phyloP scores from a whole-genome alignment of 1,140 invertebrate genomes.

The Hyles euphorbiae region DNA sequence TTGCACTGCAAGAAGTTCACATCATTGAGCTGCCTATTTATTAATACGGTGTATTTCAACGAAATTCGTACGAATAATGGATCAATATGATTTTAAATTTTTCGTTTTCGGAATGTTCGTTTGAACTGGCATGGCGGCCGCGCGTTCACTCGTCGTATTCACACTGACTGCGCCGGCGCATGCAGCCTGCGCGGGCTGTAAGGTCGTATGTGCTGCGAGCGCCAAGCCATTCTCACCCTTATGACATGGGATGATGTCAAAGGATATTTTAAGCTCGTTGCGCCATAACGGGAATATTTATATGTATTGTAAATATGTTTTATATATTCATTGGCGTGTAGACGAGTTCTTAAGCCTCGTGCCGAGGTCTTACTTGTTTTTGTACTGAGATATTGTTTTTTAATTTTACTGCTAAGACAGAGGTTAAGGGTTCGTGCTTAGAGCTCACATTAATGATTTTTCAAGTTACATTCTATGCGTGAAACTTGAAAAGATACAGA shows the following conservation, averaged over 20 bases:
- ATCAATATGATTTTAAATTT: conserved; percentile 5
- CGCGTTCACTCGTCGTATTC: conserved; percentile 41
- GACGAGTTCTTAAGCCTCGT: too few relatives aligned
- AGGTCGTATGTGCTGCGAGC: conserved; percentile 40
- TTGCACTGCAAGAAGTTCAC: conserved; percentile 41
- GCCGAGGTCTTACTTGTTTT: too few relatives aligned
- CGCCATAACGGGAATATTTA: conserved; percentile 41
- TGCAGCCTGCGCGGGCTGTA: conserved; percentile 29
- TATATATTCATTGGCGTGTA: too few relatives aligned
- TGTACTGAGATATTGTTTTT: too few relatives aligned
- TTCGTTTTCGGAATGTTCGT: conserved; percentile 53
- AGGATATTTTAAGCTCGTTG: conserved; percentile 43
- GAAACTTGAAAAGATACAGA: too few relatives aligned
- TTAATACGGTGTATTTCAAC: conserved; percentile 21
- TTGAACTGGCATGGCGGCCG: conserved; percentile 60
- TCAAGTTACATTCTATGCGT: too few relatives aligned
- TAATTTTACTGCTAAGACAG: too few relatives aligned
- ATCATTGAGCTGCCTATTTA: conserved; percentile 48
- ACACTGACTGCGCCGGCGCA: conserved; percentile 43
- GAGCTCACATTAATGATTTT: too few relatives aligned
- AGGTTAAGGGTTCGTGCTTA: too few relatives aligned
- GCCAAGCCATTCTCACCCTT: conserved; percentile 26
- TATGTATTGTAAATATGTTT: background rate
- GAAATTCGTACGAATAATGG: conserved; percentile 21
- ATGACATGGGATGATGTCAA: conserved; percentile 42